Percentiles rank a stretch among this genome's conserved stretches.
Conservation (phyloP, 2,113 vertebrate genomes). For the Rhinolophus ferrumequinum region DNA sequence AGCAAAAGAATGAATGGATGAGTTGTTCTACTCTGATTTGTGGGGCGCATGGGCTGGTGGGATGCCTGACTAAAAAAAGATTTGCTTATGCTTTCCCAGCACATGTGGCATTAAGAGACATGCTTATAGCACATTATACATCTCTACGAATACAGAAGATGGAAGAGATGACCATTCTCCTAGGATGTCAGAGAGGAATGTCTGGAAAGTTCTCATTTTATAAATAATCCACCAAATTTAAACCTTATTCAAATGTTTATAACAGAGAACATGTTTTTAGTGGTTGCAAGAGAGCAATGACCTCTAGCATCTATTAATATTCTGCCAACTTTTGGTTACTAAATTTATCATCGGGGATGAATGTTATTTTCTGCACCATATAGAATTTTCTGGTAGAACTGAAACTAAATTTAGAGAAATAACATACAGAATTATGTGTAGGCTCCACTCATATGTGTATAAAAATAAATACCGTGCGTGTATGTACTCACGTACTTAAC, state of each 20-base stretch:
- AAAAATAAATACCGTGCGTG: conserved; percentile 71
- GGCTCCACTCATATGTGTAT: conserved; percentile 48
- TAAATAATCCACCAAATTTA: conserved; percentile 84
- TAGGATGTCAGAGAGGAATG: conserved; percentile 68
- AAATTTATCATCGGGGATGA: conserved; percentile 79
- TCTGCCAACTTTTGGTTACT: conserved; percentile 80
- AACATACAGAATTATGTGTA: conserved; percentile 66
- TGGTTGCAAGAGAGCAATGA: conserved; percentile 82
- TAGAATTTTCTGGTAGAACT: conserved; percentile 73
- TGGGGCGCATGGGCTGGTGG: neutral
- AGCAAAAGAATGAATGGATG: neutral
- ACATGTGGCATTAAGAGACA: neutral
- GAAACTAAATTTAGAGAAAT: conserved; percentile 77
- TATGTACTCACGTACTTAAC: conserved; percentile 54
- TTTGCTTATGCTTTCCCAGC: neutral
- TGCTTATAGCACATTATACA: neutral
- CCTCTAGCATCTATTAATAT: conserved; percentile 84
- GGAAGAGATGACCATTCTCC: conserved; percentile 69
- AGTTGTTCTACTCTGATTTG: neutral
- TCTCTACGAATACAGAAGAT: conserved; percentile 49
- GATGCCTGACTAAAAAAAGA: neutral
- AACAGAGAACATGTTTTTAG: conserved; percentile 84
- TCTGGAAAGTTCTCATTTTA: conserved; percentile 82
- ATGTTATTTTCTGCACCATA: conserved; percentile 83
- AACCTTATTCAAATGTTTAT: conserved; percentile 84